Evolutionary conservation across 92 coral and sea anemone species (phyloP), one percentile per base, ranked within the genome.

Genomic region (Zoanthus gigantus): DNA sequence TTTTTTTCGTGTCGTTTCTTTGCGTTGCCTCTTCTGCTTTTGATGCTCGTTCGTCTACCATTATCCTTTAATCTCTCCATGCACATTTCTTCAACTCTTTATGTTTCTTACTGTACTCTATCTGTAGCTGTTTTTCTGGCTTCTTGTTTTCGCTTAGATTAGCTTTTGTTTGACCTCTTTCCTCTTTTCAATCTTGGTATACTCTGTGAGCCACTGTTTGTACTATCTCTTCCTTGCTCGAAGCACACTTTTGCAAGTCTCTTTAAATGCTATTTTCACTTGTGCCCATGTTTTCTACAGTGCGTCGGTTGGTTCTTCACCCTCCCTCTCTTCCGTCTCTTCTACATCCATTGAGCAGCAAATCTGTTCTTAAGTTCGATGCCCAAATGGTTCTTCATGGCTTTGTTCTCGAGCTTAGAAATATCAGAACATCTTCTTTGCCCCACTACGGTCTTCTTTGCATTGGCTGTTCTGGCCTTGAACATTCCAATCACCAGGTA

Each of bases 91-190:
- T 18, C 18, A 47, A 16, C 17, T 76, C 5, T 76, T 76, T 54
- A 5, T 15, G 58, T 28, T 54, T 76, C 60, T 42, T 37, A 47
- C 81, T 76, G 60, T 44, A 47, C 46, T 76, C 65, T 3, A 47
- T 32, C 69, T 63, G 29, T 63, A 63, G 69, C 48, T n/a, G 52
- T 74, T 17, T 74, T 73, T 74, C 31, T 17, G 9, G 0, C 7
- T 6, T 74, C 37, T 30, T 17, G 18, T 7, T 74, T 48, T 74
- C 11, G 18, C 7, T 74, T 74, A 0, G 52, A 42, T 74, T 30
- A 42, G n/a, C 78, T 48, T 74, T n/a, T 48, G 52, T 74, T 37
- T 74, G 29, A 63, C 30, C 69, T 16, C 69, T 63, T 63, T 63
- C 69, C 69, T 8, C 29, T 63, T 63, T 17, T 63, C 69, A 63